These are phyloP conservation scores for Monodelphis domestica DNA, from an alignment of 2,797 vertebrate genomes.

Conservation along the genomic window DNA sequence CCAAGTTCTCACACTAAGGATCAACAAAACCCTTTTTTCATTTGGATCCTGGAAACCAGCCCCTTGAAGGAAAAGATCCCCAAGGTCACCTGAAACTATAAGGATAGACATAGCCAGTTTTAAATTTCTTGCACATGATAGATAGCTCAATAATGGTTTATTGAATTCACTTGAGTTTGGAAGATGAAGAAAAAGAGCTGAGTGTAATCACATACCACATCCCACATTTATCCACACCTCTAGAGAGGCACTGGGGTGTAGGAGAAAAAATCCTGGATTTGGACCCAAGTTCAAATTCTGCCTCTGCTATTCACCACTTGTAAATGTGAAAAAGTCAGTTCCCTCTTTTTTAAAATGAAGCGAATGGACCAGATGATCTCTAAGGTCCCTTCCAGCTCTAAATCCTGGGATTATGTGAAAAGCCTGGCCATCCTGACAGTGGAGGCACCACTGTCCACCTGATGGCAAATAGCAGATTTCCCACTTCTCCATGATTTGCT, in stretches of 20 bases:
- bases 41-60: background rate
- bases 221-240: background rate
- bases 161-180: background rate
- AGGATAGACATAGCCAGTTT: background rate
- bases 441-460: background rate
- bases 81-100: background rate
- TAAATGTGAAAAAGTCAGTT: background rate
- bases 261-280: background rate
- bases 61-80: constrained; percentile 19
- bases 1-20: background rate
- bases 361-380: background rate
- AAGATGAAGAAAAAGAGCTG: background rate
- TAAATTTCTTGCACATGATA: background rate
- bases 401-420: background rate
- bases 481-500: background rate
- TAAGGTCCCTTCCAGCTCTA: background rate
- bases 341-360: background rate
- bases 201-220: background rate
- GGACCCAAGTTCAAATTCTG: background rate
- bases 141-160: background rate
- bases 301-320: background rate
- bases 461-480: background rate
- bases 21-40: background rate
- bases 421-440: background rate
- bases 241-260: background rate